Evolutionary conservation across 1,140 invertebrate genomes (phyloP).

Genomic region (Forficula auricularia): DNA sequence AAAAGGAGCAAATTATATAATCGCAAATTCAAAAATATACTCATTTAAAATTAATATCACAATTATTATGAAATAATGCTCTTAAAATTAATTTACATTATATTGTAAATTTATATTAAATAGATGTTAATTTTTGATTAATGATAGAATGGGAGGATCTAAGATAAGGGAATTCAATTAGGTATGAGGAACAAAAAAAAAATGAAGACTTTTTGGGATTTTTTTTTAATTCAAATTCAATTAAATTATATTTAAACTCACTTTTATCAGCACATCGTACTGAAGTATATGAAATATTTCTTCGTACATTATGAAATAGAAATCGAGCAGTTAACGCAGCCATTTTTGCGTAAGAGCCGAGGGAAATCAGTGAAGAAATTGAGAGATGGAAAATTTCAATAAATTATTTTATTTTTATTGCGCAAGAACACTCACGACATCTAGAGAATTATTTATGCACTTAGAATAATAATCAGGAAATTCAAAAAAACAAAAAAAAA

Average conservation of each 20-base stretch:
- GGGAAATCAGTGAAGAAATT: too few species aligned
- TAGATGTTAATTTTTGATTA: not conserved
- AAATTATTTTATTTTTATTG: too few species aligned
- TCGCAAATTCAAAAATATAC: not conserved
- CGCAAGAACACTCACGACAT: too few species aligned
- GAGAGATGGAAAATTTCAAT: too few species aligned
- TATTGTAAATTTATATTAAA: not conserved
- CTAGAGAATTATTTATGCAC: too few species aligned
- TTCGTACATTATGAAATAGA: slow-evolving; percentile 28
- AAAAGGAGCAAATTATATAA: not conserved
- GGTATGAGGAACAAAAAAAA: not conserved
- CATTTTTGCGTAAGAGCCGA: slow-evolving; percentile 31
- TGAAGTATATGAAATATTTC: slow-evolving; percentile 28
- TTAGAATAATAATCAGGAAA: too few species aligned
- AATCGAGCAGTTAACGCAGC: slow-evolving; percentile 35
- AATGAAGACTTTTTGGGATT: slow-evolving; percentile 4
- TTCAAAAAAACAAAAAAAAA: too few species aligned
- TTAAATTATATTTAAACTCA: slow-evolving; percentile 20
- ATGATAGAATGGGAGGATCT: not conserved
- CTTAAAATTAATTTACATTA: not conserved
- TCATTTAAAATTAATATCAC: not conserved
- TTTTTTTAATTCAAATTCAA: not conserved
- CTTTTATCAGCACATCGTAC: slow-evolving; percentile 26
- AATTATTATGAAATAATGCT: not conserved
- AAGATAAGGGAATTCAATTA: not conserved